Conservation (phyloP, 2,888 invertebrate genomes). For the Asteroscopus sphinx region DNA sequence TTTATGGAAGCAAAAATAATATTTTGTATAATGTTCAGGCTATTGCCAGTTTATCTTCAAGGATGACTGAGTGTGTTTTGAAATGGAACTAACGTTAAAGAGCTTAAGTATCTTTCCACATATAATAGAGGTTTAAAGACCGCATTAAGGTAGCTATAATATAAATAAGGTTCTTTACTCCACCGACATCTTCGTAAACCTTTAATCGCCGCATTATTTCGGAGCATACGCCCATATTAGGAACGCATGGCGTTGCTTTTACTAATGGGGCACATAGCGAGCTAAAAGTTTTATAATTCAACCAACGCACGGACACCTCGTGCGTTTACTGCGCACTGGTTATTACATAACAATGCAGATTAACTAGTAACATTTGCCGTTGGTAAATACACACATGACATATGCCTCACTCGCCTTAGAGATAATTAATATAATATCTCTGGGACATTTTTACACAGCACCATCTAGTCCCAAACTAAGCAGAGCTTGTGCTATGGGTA, state of each 20-base stretch:
- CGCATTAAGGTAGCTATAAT: conserved; percentile 24
- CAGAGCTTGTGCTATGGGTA: no score
- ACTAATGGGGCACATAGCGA: conserved; percentile 39
- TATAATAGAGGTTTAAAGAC: conserved; percentile 25
- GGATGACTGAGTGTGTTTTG: conserved; percentile 3
- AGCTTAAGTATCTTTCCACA: conserved; percentile 4
- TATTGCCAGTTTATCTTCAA: conserved; percentile 1
- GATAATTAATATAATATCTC: no score
- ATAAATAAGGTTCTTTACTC: conserved; percentile 22
- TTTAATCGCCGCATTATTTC: conserved; percentile 36
- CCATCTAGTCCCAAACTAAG: no score
- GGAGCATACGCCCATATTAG: conserved; percentile 14
- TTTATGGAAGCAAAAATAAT: background rate
- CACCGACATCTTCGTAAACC: conserved; percentile 30
- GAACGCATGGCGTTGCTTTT: conserved; percentile 44
- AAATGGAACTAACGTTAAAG: conserved; percentile 11
- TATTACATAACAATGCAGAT: conserved; percentile 10
- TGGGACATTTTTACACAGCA: no score
- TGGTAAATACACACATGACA: no score
- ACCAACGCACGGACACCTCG: conserved; percentile 25
- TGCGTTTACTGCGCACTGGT: conserved; percentile 21
- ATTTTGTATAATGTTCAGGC: background rate
- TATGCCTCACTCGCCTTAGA: no score
- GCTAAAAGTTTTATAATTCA: conserved; percentile 46
- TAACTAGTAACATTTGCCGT: no score